Evolutionary conservation across 2,113 vertebrate species (phyloP).

Genomic region (Polypterus bichir): DNA sequence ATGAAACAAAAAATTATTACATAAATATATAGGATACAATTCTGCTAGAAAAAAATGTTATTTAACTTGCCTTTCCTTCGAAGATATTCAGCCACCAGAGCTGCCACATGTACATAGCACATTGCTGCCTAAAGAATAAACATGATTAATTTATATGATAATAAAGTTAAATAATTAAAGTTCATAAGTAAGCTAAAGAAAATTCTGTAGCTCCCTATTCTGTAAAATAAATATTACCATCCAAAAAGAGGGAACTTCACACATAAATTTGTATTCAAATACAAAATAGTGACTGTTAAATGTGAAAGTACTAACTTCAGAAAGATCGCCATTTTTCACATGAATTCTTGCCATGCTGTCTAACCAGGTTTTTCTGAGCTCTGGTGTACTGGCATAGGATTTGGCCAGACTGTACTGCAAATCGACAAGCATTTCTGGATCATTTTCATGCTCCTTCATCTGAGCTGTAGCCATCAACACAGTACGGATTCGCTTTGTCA

Average conservation of each 20-base stretch:
- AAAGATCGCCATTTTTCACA: slow-evolving; percentile 91
- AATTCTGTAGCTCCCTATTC: neutral
- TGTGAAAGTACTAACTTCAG: slow-evolving; percentile 55
- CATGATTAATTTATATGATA: neutral
- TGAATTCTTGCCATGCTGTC: slow-evolving; percentile 98
- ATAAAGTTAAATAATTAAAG: neutral
- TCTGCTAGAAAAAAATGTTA: too few relatives aligned
- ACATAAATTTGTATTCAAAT: neutral
- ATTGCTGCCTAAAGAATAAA: slow-evolving; percentile 73
- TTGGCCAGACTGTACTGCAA: slow-evolving; percentile 96
- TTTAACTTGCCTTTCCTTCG: slow-evolving; percentile 71
- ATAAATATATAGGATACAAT: too few relatives aligned
- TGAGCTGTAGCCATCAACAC: slow-evolving; percentile 96
- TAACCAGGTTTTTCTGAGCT: slow-evolving; percentile 92
- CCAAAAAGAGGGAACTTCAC: neutral
- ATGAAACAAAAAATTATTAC: too few relatives aligned
- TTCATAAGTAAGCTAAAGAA: neutral
- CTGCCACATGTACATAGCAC: slow-evolving; percentile 89
- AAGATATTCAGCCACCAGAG: slow-evolving; percentile 86
- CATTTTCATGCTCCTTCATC: slow-evolving; percentile 96
- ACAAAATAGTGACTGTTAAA: neutral
- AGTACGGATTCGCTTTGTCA: slow-evolving; percentile 92
- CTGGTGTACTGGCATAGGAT: slow-evolving; percentile 91
- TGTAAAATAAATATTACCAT: neutral
- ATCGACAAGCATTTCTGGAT: slow-evolving; percentile 96